Base-by-base conservation (phyloP, 2,888 invertebrate species). In the Heteromurus nitidus region DNA sequence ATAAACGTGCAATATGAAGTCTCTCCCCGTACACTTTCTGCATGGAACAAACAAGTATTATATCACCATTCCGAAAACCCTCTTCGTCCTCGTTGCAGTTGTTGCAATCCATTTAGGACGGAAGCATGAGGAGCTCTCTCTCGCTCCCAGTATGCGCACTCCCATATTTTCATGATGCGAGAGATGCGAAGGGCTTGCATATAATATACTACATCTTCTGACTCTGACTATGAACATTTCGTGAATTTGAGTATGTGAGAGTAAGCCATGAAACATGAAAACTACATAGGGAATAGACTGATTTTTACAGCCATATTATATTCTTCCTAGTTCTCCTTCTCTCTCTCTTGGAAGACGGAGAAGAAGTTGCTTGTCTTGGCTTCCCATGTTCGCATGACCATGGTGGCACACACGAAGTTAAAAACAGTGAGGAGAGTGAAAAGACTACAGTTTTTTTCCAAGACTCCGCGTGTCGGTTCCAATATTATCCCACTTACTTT, bases 231-330 rank as follows among this genome's bases (percentile, higher is more conserved):
- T 30, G n/a, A n/a, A n/a, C n/a, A n/a, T n/a, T n/a, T n/a, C n/a
- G n/a, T 58, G 24, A 24, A 36, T 70, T 26, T 62, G 22, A 64
- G 47, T 62, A 73, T 47, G 22, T 47, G 44, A 50, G 64, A 73
- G 18, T 30, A 72, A 60, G 70, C 50, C 22, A 70, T 55, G 73
- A 73, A 73, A 75, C 30, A 75, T 55, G 24, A 13, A 65, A 65
- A 65, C 7, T 36, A 64, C 31, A 36, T 36, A 69, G 55, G 64
- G 64, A 64, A 72, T 36, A 50, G 80, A 73, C 67, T 80, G 73
- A 80, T 80, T 80, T 80, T 80, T 80, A 80, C 80, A 80, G 55
- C 80, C 73, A 53, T 73, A 73, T 80, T 80, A 80, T 73, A 68
- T 80, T 80, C 80, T 73, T 73, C 44, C 73, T 58, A 7, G 18